phyloP scores from a whole-genome alignment of 53 echinoderm and acorn worm species.

The Zoroaster sp. region DNA sequence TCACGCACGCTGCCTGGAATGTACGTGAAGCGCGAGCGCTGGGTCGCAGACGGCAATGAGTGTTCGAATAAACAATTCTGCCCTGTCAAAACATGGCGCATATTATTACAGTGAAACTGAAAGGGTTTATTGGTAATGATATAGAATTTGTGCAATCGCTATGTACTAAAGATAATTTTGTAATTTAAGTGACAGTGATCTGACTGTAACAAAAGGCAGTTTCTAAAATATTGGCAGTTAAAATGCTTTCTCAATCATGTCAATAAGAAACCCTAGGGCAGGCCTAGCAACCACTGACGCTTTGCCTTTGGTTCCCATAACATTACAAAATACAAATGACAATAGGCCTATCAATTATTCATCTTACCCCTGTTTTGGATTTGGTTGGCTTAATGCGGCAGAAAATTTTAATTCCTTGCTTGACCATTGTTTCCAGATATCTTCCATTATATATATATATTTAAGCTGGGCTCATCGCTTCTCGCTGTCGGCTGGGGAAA shows the following conservation, averaged over 20 bases:
- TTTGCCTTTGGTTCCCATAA: background rate
- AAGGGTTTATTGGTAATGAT: too few relatives aligned
- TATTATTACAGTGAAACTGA: background rate
- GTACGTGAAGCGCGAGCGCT: too few relatives aligned
- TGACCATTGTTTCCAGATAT: conserved; percentile 71
- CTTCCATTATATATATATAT: background rate
- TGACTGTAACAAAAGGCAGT: background rate
- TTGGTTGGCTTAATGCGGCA: conserved; percentile 94
- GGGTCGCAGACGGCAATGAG: too few relatives aligned
- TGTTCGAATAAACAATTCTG: too few relatives aligned
- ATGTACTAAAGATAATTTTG: too few relatives aligned
- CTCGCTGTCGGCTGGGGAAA: too few relatives aligned
- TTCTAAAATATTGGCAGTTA: background rate
- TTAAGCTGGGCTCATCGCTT: too few relatives aligned
- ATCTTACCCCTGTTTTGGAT: conserved; percentile 89
- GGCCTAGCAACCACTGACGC: background rate
- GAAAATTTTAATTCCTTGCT: conserved; percentile 97
- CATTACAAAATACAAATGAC: background rate
- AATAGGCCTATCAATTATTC: background rate
- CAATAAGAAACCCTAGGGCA: background rate
- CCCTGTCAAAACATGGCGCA: too few relatives aligned
- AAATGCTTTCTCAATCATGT: background rate
- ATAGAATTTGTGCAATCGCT: too few relatives aligned
- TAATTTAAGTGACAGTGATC: too few relatives aligned
- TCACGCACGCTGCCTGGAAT: too few relatives aligned